Conservation (phyloP, 2,797 vertebrate species). For the Acanthurus lineatus region DNA sequence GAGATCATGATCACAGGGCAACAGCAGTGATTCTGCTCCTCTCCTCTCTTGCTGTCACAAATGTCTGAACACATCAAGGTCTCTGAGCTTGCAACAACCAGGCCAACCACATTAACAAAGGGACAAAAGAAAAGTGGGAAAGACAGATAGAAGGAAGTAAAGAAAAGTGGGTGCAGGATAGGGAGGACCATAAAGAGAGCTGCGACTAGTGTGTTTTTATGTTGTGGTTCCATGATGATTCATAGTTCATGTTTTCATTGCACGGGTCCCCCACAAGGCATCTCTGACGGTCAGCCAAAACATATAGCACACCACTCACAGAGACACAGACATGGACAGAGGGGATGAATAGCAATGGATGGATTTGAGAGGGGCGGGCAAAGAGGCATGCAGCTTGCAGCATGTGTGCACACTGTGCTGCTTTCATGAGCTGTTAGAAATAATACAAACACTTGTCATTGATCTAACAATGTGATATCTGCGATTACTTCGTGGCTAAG, state of each 20-base stretch:
- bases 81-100: slow-evolving; percentile 40
- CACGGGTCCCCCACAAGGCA: slow-evolving; percentile 17
- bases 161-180: slow-evolving; percentile 17
- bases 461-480: not conserved
- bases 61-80: slow-evolving; percentile 67
- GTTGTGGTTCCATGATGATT: slow-evolving; percentile 37
- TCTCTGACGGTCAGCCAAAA: slow-evolving; percentile 47
- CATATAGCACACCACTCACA: slow-evolving; percentile 41
- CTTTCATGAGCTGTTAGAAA: slow-evolving; percentile 54
- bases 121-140: slow-evolving; percentile 22
- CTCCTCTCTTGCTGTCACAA: slow-evolving; percentile 32
- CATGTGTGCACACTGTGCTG: slow-evolving; percentile 61
- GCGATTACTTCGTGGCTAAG: not conserved
- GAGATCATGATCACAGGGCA: slow-evolving; percentile 28
- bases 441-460: not conserved
- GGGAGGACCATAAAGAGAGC: not conserved
- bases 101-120: slow-evolving; percentile 43
- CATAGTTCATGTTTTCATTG: slow-evolving; percentile 44
- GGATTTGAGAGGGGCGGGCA: slow-evolving; percentile 52
- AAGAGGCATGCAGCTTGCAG: slow-evolving; percentile 46
- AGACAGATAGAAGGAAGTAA: not conserved
- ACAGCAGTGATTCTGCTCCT: slow-evolving; percentile 29
- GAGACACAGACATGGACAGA: slow-evolving; percentile 30
- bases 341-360: slow-evolving; percentile 47
- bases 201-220: slow-evolving; percentile 20